Evolutionary conservation across 2,113 vertebrate species (phyloP), one percentile per base, ranked within the genome.

Genomic region (Labeo catla): DNA sequence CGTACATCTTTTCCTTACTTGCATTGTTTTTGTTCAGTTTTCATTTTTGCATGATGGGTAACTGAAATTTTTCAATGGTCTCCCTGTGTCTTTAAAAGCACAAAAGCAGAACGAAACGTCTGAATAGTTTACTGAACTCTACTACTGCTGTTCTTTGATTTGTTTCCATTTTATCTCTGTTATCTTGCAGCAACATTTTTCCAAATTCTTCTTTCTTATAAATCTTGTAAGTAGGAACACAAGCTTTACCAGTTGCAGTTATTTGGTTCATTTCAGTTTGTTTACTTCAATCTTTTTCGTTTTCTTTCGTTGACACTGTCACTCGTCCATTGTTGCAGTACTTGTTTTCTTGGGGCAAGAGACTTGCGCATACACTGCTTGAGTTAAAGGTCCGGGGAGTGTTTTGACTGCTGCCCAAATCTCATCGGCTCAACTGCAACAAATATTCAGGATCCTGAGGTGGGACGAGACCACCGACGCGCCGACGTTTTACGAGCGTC

Each of bases 121-220:
- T 89, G 87, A 59, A 86, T 81, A 85, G 66, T 87, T 61, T 87
- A 54, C 84, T 68, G 66, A 74, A 85, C 59, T 96, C 93, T 96
- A 95, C 95, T 96, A 96, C 93, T 97, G 93, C 95, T 96, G 94
- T 96, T 96, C 95, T 97, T 96, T 97, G 95, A 97, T 97, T 97
- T 96, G 93, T 96, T 97, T 96, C 96, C 96, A 96, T 97, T 97
- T 95, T 96, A 97, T 97, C 96, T 97, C 95, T 97, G 96, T 97
- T 97, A 96, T 97, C 96, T 96, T 97, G 96, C 96, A 97, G 96
- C 96, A 96, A 97, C 96, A 97, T 97, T 97, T 97, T 97, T 97
- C 96, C 96, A 97, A 97, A 97, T 97, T 96, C 96, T 97, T 95
- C 96, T 97, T 97, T 96, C 96, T 97, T 97, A 97, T 97, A 97